Base-by-base conservation (phyloP, 1,140 invertebrate species). In the Brachionus sp. region DNA sequence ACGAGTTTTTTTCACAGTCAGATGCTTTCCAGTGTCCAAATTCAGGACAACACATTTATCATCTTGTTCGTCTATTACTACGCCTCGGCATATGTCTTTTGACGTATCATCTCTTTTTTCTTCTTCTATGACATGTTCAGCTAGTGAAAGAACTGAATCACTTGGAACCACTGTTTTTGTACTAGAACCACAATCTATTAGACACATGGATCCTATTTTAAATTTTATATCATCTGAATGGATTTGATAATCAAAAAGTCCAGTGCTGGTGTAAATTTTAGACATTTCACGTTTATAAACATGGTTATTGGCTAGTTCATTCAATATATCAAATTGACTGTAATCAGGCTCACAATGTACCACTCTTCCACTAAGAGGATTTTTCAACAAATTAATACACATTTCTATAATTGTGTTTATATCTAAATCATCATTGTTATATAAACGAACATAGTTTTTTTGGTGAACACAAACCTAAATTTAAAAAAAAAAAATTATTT, bases 11-110 rank as follows among this genome's bases (percentile, higher is more conserved):
- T 75, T 75, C 1, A 75, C 2, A 10, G 77, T 80, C 35, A 80
- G 39, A 33, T 44, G 77, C n/a, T 80, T 80, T 23, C 77, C 77
- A 57, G 46, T 62, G 77, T 80, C 77, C 37, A 62, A 19, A 62
- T 62, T 80, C 1, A 62, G 35, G 29, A 62, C 50, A 9, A 80
- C 50, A 66, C 77, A 80, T 39, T 66, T 57, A 2, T 62, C 46
- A 19, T 80, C 62, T 23, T 19, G 16, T 42, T 57, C 33, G 19
- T 80, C 77, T 4, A 80, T 9, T 3, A 80, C 35, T 12, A 80
- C 16, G 0, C 50, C 77, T 5, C 77, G 23, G 16, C 12, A 29
- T 33, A 75, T 75, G 19, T 75, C 42, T 25, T 19, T 3, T 0
- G 5, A 25, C 0, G 10, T 35, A 0, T 62, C 77, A 19, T 62